phyloP scores from a whole-genome alignment of 2,113 vertebrate species.

The Gallinago media region DNA sequence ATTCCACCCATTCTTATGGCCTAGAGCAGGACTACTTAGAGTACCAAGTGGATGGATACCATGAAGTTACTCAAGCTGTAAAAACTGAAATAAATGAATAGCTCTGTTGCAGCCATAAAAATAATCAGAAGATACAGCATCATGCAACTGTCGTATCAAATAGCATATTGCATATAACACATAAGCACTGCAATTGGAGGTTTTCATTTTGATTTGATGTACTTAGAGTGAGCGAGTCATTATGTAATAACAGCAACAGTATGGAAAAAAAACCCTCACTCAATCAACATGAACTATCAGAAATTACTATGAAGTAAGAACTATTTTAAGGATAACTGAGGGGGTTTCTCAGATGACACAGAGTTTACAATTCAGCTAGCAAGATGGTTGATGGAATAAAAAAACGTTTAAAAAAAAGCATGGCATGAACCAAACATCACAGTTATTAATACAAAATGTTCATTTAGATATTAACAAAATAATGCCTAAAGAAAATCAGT shows the following conservation, averaged over 20 bases:
- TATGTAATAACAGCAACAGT: background rate
- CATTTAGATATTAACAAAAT: background rate
- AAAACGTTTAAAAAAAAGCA: background rate
- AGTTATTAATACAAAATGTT: background rate
- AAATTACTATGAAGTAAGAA: background rate
- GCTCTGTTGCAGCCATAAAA: background rate
- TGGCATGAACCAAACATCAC: background rate
- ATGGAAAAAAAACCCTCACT: background rate
- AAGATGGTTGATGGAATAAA: background rate
- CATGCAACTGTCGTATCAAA: background rate
- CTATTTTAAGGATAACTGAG: background rate
- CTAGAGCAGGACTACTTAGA: background rate
- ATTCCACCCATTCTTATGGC: background rate
- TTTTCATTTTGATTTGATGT: background rate
- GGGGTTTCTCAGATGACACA: background rate
- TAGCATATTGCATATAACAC: accelerated
- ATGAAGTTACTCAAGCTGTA: background rate
- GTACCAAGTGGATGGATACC: background rate
- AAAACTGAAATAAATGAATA: background rate
- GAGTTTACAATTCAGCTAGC: background rate
- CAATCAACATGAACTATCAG: background rate
- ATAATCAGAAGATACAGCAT: background rate
- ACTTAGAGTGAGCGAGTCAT: background rate
- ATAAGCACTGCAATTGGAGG: background rate
- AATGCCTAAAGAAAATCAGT: background rate